Percentiles rank a stretch among this genome's conserved stretches.
Evolutionary conservation across 1,140 invertebrate genomes (phyloP).

Genomic region (Lepidurus arcticus): DNA sequence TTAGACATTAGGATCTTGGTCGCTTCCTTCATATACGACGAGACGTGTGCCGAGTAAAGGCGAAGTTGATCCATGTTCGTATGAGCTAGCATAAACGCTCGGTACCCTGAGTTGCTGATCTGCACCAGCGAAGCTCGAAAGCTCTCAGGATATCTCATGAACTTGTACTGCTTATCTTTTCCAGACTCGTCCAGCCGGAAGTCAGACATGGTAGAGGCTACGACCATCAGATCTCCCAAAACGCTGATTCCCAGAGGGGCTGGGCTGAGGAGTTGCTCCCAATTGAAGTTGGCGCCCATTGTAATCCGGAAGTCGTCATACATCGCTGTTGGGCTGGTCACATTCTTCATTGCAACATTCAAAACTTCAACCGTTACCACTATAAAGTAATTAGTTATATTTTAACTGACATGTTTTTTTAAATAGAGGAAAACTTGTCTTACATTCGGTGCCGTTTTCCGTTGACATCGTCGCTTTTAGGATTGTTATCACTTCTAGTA

Average conservation of each 20-base stretch:
- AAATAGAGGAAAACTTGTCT: not conserved
- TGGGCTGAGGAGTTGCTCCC: constrained; percentile 24
- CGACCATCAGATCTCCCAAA: not conserved
- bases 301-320: not conserved
- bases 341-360: not conserved
- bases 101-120: constrained; percentile 22
- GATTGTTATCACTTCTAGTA: not conserved
- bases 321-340: not conserved
- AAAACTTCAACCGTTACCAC: not conserved
- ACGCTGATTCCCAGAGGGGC: constrained; percentile 23
- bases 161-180: not conserved
- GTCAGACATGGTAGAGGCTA: constrained; percentile 3
- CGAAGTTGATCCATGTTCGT: constrained; percentile 26
- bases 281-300: constrained; percentile 19
- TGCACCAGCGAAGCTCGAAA: constrained; percentile 18
- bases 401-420: not conserved
- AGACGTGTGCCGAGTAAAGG: not conserved
- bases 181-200: constrained; percentile 8
- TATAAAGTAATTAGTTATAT: not conserved
- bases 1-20: constrained; percentile 22
- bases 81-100: constrained; percentile 7
- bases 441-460: not conserved
- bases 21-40: constrained; percentile 15
- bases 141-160: constrained; percentile 19
- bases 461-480: not conserved